Conservation (phyloP, 2,888 invertebrate species). For the Caprella mutica region DNA sequence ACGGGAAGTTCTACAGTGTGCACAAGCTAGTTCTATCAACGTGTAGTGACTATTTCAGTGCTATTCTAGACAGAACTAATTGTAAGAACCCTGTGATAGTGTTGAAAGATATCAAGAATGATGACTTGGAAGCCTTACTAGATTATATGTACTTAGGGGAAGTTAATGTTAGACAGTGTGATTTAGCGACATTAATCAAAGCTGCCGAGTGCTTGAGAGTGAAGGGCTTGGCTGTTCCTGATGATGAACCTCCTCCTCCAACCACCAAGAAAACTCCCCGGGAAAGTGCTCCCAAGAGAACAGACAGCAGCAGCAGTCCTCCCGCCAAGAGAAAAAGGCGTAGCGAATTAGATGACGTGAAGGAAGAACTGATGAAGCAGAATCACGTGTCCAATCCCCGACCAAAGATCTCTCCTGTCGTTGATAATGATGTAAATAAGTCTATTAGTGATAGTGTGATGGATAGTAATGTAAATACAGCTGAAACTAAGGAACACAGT, state of each 20-base stretch:
- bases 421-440: background rate
- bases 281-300: constrained; percentile 1
- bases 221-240: constrained; percentile 31
- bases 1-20: constrained; percentile 32
- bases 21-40: constrained; percentile 33
- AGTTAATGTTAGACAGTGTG: constrained; percentile 32
- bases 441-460: background rate
- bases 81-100: constrained; percentile 32
- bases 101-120: constrained; percentile 31
- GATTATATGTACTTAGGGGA: constrained; percentile 33
- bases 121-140: constrained; percentile 30
- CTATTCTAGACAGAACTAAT: constrained; percentile 31
- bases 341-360: constrained; percentile 18
- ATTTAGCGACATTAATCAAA: constrained; percentile 30
- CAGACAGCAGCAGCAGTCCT: constrained; percentile 18
- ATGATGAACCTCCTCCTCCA: constrained; percentile 24
- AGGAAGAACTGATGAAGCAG: background rate
- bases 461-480: background rate
- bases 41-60: constrained; percentile 33
- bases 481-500: constrained; percentile 4
- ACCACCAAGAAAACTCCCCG: background rate
- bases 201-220: constrained; percentile 31
- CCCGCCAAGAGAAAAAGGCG: constrained; percentile 32
- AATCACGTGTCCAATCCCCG: background rate
- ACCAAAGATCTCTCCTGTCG: constrained; percentile 23